Percentiles rank a stretch among this genome's conserved stretches.
Conservation (phyloP, 2,113 vertebrate species). For the Anser brachyrhynchus region DNA sequence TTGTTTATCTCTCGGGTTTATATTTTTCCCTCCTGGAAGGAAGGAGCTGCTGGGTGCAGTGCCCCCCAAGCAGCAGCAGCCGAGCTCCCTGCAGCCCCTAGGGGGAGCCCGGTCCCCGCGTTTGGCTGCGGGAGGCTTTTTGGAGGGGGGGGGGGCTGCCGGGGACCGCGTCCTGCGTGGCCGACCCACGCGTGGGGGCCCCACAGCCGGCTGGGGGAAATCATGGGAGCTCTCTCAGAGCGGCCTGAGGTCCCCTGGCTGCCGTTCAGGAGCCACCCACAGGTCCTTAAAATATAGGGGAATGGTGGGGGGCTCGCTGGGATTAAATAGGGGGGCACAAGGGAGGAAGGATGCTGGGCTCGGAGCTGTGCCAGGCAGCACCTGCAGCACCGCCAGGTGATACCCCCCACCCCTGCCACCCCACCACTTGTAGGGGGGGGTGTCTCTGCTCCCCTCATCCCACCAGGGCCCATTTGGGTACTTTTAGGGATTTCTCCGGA, state of each 20-base stretch:
- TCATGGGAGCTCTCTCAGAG: accelerated
- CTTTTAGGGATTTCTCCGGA: accelerated
- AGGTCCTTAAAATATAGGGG: background rate
- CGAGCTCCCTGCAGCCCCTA: background rate
- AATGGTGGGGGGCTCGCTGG: background rate
- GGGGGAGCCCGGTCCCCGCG: background rate
- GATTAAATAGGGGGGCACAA: background rate
- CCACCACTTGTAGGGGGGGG: accelerated
- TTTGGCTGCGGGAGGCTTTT: background rate
- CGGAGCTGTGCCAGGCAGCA: accelerated
- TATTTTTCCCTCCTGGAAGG: background rate
- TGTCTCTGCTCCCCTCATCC: background rate
- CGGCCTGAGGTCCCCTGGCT: background rate
- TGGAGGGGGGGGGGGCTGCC: background rate
- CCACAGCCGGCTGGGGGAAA: background rate
- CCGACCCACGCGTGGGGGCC: background rate
- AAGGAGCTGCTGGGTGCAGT: background rate
- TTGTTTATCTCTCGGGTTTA: background rate
- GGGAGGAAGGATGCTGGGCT: accelerated
- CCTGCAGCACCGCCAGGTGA: background rate
- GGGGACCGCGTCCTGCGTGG: background rate
- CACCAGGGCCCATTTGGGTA: background rate
- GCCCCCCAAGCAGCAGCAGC: too few relatives aligned
- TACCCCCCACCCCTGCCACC: accelerated
- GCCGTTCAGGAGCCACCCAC: background rate